Evolutionary conservation across 2,888 invertebrate species (phyloP).

Genomic region (Ptilodon capucinus): DNA sequence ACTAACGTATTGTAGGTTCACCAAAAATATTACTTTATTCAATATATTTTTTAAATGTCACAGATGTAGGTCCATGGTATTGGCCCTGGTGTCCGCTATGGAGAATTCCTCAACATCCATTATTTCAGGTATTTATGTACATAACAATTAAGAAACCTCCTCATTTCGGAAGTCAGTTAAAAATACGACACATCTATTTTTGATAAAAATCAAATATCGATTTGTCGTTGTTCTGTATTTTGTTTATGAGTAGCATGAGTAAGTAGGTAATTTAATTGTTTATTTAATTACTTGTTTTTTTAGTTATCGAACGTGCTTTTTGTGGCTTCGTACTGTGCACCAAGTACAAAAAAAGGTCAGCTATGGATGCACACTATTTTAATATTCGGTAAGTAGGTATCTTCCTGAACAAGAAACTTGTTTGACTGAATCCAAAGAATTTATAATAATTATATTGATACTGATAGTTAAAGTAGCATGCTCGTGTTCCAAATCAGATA

Average conservation of each 20-base stretch:
- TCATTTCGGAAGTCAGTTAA: too few species aligned
- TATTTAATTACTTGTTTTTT: constrained; percentile 37
- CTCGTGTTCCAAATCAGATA: too few species aligned
- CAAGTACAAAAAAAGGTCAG: constrained; percentile 89
- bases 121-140: constrained; percentile 82
- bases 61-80: constrained; percentile 78
- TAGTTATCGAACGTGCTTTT: constrained; percentile 91
- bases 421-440: too few species aligned
- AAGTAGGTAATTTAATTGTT: not conserved
- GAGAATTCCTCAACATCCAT: constrained; percentile 88
- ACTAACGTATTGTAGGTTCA: too few species aligned
- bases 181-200: too few species aligned
- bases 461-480: too few species aligned
- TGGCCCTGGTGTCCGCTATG: constrained; percentile 89
- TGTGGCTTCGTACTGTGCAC: constrained; percentile 90
- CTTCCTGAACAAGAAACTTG: not conserved
- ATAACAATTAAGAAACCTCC: too few species aligned
- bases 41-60: not conserved
- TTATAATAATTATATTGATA: too few species aligned
- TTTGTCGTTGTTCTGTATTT: not conserved
- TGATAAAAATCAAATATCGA: too few species aligned
- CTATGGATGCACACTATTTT: constrained; percentile 92
- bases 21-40: too few species aligned
- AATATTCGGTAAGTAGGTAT: constrained; percentile 85
- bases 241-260: not conserved